A percentile compares a stretch with the other conserved stretches of the same genome.
These are phyloP conservation scores for Bubo bubo DNA, from an alignment of 2,113 vertebrate genomes.

Conservation along the genomic window DNA sequence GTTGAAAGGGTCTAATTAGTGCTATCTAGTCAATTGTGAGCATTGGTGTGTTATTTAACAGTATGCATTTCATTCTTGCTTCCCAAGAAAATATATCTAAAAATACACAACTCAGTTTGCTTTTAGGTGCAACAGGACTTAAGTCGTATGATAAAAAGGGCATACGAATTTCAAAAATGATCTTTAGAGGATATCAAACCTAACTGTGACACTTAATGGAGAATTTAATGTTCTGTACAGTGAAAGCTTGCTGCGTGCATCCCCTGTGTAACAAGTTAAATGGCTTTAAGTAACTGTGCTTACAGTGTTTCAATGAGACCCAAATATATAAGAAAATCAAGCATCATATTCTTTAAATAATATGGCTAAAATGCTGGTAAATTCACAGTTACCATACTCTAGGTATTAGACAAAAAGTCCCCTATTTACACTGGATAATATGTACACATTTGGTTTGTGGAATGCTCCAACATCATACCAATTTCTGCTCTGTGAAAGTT, in stretches of 20 bases:
- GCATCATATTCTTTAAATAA: constrained; percentile 43
- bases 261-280: constrained; percentile 35
- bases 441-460: constrained; percentile 70
- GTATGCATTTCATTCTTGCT: background rate
- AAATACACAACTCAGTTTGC: background rate
- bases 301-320: constrained; percentile 12
- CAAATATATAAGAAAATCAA: constrained; percentile 32
- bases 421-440: constrained; percentile 51
- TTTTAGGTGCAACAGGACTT: background rate
- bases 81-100: background rate
- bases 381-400: constrained; percentile 24
- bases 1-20: background rate
- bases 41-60: background rate
- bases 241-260: background rate
- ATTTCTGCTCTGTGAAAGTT: background rate
- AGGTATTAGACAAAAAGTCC: constrained; percentile 6
- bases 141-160: background rate
- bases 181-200: background rate
- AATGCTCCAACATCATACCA: background rate
- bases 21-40: background rate
- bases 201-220: background rate
- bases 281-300: constrained; percentile 66
- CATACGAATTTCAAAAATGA: background rate
- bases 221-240: background rate
- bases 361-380: constrained; percentile 71